These are phyloP conservation scores for Hemistola chrysoprasaria DNA, from an alignment of 2,888 invertebrate species.

Conservation along the genomic window DNA sequence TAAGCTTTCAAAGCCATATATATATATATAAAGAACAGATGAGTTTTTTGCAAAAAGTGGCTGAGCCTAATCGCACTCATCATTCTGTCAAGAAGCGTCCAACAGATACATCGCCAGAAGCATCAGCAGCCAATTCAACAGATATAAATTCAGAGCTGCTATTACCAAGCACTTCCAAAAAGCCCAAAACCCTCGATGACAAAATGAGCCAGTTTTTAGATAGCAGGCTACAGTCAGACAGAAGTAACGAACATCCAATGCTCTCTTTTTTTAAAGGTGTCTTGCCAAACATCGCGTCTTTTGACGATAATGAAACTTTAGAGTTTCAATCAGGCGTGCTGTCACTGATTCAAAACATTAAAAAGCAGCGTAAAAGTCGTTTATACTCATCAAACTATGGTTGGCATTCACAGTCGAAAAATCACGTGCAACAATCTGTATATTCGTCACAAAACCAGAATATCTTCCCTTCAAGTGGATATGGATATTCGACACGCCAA, in stretches of 20 bases:
- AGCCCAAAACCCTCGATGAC: slow-evolving; percentile 15
- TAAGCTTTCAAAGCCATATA: slow-evolving; percentile 19
- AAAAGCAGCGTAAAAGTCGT: slow-evolving; percentile 18
- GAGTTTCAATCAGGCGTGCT: slow-evolving; percentile 21
- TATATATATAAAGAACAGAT: slow-evolving; percentile 22
- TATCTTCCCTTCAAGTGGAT: slow-evolving; percentile 18
- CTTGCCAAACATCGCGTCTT: slow-evolving; percentile 14
- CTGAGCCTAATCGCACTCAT: slow-evolving; percentile 17
- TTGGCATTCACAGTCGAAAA: slow-evolving; percentile 16
- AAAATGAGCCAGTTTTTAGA: slow-evolving; percentile 18
- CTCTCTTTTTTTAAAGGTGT: slow-evolving; percentile 9
- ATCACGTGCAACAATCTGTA: slow-evolving; percentile 14
- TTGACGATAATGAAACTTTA: slow-evolving; percentile 18
- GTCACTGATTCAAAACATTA: slow-evolving; percentile 18
- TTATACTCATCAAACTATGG: slow-evolving; percentile 18
- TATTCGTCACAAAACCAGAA: slow-evolving; percentile 23
- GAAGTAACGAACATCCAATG: slow-evolving; percentile 5
- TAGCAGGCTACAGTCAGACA: slow-evolving; percentile 5
- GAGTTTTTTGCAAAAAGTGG: slow-evolving; percentile 21
- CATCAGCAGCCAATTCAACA: slow-evolving; percentile 11
- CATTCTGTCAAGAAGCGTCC: slow-evolving; percentile 13
- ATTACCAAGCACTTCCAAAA: slow-evolving; percentile 22
- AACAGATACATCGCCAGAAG: slow-evolving; percentile 10
- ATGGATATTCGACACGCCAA: slow-evolving; percentile 23
- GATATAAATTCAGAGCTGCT: slow-evolving; percentile 19